phyloP scores from a whole-genome alignment of 2,797 vertebrate species.

The Podarcis siculus region DNA sequence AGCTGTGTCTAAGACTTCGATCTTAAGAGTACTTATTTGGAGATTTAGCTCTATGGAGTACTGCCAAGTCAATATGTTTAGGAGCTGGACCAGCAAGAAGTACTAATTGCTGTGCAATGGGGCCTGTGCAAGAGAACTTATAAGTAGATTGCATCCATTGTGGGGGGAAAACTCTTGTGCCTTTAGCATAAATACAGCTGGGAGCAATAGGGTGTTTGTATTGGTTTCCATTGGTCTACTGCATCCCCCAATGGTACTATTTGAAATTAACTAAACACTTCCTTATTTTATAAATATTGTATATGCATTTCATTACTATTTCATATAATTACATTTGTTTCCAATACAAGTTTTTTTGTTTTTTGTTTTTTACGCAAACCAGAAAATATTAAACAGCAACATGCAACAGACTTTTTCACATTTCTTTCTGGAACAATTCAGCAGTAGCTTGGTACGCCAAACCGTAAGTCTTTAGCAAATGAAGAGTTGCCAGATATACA shows the following conservation, averaged over 20 bases:
- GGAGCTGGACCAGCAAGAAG: background rate
- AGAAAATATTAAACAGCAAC: background rate
- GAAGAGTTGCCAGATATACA: conserved; percentile 23
- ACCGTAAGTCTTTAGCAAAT: background rate
- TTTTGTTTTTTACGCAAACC: background rate
- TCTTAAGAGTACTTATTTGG: conserved; percentile 9
- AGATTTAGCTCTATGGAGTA: background rate
- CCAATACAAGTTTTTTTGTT: no score
- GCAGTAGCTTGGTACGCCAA: background rate
- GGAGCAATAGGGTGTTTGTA: background rate
- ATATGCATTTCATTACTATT: background rate
- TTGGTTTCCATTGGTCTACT: background rate
- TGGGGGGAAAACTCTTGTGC: background rate
- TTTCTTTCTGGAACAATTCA: background rate
- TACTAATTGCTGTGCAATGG: background rate
- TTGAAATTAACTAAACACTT: background rate
- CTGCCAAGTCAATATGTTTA: background rate
- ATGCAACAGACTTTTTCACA: background rate
- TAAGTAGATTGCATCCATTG: background rate
- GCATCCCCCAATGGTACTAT: background rate
- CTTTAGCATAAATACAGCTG: background rate
- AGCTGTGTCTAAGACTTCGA: conserved; percentile 24
- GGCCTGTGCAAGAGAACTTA: background rate
- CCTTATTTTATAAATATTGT: background rate
- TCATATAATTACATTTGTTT: background rate